These are phyloP conservation scores for Nylanderia fulva DNA, from an alignment of 1,140 invertebrate genomes.

Conservation along the genomic window DNA sequence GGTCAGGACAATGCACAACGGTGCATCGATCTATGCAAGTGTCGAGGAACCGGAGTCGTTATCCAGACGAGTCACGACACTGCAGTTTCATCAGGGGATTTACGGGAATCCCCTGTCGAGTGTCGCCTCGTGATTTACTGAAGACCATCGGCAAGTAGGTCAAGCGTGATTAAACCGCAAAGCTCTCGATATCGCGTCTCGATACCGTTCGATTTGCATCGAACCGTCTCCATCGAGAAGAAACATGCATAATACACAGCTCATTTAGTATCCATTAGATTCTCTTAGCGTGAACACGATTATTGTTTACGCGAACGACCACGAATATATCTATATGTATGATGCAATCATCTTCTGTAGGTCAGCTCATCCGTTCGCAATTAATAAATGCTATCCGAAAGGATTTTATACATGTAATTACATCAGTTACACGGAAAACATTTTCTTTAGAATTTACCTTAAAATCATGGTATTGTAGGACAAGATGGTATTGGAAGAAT, in stretches of 20 bases:
- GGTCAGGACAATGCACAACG: constrained; percentile 35
- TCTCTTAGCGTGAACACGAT: constrained; percentile 25
- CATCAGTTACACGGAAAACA: no score
- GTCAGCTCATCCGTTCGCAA: constrained; percentile 10
- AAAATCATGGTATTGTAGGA: no score
- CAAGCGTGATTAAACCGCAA: constrained; percentile 68
- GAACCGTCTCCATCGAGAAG: constrained; percentile 23
- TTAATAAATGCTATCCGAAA: constrained; percentile 19
- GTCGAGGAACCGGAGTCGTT: constrained; percentile 63
- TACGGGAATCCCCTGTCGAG: constrained; percentile 66
- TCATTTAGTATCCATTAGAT: constrained; percentile 48
- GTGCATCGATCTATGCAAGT: constrained; percentile 57
- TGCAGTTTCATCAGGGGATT: constrained; percentile 70
- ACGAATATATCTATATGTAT: background rate
- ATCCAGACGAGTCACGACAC: constrained; percentile 69
- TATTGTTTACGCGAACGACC: constrained; percentile 2
- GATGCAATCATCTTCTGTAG: constrained; percentile 6
- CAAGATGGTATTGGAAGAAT: no score
- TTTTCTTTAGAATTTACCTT: no score
- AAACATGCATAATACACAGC: background rate
- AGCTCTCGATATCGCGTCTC: constrained; percentile 51
- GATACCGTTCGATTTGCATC: constrained; percentile 60
- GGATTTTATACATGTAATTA: background rate
- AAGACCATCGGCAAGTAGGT: constrained; percentile 63
- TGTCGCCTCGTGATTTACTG: constrained; percentile 68